Percentiles rank a stretch among this genome's conserved stretches.
Evolutionary conservation across 92 coral and sea anemone species (phyloP).

Genomic region (Micromussa lordhowensis): DNA sequence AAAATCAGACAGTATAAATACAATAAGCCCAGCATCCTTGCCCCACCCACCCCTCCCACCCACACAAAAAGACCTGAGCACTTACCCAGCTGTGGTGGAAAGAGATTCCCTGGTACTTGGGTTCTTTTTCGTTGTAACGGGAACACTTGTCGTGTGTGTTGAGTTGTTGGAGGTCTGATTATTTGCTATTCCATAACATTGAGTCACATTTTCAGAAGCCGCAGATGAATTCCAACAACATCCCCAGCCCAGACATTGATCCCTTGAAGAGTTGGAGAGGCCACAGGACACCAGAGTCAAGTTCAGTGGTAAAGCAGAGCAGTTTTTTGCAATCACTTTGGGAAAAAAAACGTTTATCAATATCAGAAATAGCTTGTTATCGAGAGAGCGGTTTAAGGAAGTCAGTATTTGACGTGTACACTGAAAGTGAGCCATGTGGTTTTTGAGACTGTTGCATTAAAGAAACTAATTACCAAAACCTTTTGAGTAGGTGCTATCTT

Average conservation of each 20-base stretch:
- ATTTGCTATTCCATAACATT: slow-evolving; percentile 15
- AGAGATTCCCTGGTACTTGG: not conserved
- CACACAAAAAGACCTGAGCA: not conserved
- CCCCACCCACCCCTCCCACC: not conserved
- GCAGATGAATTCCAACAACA: slow-evolving; percentile 82
- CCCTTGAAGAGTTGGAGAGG: slow-evolving; percentile 31
- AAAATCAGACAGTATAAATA: too few relatives aligned
- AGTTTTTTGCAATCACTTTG: slow-evolving; percentile 13
- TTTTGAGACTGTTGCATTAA: too few relatives aligned
- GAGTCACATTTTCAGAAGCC: slow-evolving; percentile 2
- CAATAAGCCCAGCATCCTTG: not conserved
- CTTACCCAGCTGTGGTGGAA: slow-evolving; percentile 20
- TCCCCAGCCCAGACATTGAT: slow-evolving; percentile 62
- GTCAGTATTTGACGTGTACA: too few relatives aligned
- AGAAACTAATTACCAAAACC: too few relatives aligned
- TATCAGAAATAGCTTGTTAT: not conserved
- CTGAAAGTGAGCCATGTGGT: too few relatives aligned
- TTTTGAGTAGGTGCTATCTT: too few relatives aligned
- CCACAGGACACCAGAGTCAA: slow-evolving; percentile 57
- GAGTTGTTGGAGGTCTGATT: slow-evolving; percentile 10
- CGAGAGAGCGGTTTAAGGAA: too few relatives aligned
- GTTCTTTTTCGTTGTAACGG: slow-evolving; percentile 8
- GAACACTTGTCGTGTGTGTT: slow-evolving; percentile 11
- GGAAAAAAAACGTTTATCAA: not conserved
- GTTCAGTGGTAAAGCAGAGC: slow-evolving; percentile 11